Conservation (phyloP, 2,113 vertebrate species). For the Pteronura brasiliensis region DNA sequence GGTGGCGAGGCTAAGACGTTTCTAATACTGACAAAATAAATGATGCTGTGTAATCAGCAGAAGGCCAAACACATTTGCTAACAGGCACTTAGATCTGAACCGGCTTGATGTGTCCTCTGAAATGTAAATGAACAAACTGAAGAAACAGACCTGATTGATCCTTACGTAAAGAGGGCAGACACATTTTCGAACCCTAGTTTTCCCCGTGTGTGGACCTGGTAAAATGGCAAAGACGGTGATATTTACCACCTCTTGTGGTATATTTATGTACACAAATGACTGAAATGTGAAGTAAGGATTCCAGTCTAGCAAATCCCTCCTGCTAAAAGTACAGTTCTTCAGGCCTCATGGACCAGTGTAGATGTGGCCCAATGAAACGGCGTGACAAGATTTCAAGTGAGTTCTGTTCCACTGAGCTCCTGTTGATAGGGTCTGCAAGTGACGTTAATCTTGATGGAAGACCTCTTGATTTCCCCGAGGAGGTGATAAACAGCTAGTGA, state of each 20-base stretch:
- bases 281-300: background rate
- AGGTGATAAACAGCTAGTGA: slow-evolving; percentile 5
- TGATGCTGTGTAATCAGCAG: slow-evolving; percentile 69
- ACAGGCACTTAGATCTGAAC: slow-evolving; percentile 69
- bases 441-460: slow-evolving; percentile 50
- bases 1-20: slow-evolving; percentile 81
- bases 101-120: slow-evolving; percentile 58
- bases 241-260: background rate
- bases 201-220: background rate
- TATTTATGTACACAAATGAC: background rate
- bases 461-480: slow-evolving; percentile 54
- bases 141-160: slow-evolving; percentile 12
- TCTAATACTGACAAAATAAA: slow-evolving; percentile 78
- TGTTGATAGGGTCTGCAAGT: background rate
- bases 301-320: background rate
- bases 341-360: background rate
- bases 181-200: background rate
- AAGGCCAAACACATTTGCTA: slow-evolving; percentile 79
- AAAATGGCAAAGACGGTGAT: background rate
- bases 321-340: background rate
- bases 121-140: slow-evolving; percentile 66
- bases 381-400: background rate
- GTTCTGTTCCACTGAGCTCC: background rate
- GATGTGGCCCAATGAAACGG: background rate
- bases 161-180: slow-evolving; percentile 45